Conservation (phyloP, 2,888 invertebrate species). For the Calliopum simillimum region DNA sequence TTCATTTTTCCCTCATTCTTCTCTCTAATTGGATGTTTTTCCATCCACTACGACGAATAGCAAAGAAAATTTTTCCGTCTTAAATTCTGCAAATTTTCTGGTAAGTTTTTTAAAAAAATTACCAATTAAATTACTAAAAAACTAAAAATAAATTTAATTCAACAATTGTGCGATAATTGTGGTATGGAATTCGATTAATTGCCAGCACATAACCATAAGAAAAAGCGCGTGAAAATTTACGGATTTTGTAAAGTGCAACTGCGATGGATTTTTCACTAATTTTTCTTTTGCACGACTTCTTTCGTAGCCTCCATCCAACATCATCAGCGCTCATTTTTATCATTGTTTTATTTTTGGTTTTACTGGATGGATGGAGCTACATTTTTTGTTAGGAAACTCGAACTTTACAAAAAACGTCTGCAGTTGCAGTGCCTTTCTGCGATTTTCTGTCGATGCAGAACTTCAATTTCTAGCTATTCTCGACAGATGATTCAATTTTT, state of each 20-base stretch:
- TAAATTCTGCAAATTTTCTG: slow-evolving; percentile 52
- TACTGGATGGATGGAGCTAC: neutral
- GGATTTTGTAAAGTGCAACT: neutral
- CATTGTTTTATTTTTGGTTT: slow-evolving; percentile 43
- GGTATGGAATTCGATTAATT: too few species aligned
- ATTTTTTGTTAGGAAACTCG: neutral
- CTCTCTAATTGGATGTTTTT: slow-evolving; percentile 48
- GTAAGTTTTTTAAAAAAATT: slow-evolving; percentile 48
- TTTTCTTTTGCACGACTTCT: slow-evolving; percentile 38
- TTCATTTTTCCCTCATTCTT: too few species aligned
- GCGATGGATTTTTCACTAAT: slow-evolving; percentile 8
- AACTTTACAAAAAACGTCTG: slow-evolving; percentile 10
- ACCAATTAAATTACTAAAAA: slow-evolving; percentile 16
- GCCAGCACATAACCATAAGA: neutral
- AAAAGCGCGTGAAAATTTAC: neutral
- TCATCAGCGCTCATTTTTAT: slow-evolving; percentile 42
- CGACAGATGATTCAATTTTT: slow-evolving; percentile 63
- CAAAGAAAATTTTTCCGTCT: slow-evolving; percentile 49
- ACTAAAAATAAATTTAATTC: neutral
- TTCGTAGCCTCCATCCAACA: slow-evolving; percentile 26
- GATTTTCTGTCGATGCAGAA: slow-evolving; percentile 31
- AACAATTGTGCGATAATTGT: too few species aligned
- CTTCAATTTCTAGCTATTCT: slow-evolving; percentile 62
- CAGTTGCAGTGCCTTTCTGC: slow-evolving; percentile 29
- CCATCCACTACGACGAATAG: slow-evolving; percentile 49